A percentile compares a stretch with the other conserved stretches of the same genome.
phyloP scores from a whole-genome alignment of 2,888 invertebrate species.

The Agrypnus murinus region DNA sequence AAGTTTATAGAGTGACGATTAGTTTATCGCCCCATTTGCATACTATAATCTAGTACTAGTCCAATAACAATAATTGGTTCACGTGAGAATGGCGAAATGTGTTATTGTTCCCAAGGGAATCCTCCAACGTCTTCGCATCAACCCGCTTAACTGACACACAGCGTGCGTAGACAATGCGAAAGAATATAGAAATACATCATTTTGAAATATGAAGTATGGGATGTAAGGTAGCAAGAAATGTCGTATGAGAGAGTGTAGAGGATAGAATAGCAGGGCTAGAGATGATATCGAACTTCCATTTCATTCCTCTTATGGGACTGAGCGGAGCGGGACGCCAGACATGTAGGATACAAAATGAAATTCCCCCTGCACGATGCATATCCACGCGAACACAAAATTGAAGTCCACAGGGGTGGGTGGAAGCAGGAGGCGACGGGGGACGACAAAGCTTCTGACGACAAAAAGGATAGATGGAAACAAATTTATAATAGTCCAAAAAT shows the following conservation, averaged over 20 bases:
- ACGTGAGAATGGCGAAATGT: conserved; percentile 52
- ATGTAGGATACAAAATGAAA: conserved; percentile 69
- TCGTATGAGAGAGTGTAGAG: conserved; percentile 55
- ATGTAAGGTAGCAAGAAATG: conserved; percentile 54
- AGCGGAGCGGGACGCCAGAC: conserved; percentile 61
- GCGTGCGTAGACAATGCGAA: conserved; percentile 54
- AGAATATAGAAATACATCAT: conserved; percentile 57
- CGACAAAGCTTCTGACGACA: conserved; percentile 61
- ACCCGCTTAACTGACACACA: conserved; percentile 42
- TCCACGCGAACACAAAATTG: conserved; percentile 67
- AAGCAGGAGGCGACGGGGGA: conserved; percentile 53
- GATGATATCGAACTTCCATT: conserved; percentile 68
- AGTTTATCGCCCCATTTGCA: conserved; percentile 53
- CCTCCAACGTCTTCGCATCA: conserved; percentile 23
- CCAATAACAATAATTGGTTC: conserved; percentile 52
- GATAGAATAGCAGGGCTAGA: conserved; percentile 60
- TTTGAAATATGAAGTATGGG: conserved; percentile 59
- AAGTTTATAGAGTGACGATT: conserved; percentile 50
- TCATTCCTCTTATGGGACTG: conserved; percentile 66
- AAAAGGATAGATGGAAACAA: conserved; percentile 66
- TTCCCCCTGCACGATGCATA: conserved; percentile 66
- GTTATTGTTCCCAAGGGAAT: conserved; percentile 53
- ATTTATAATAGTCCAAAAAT: conserved; percentile 66
- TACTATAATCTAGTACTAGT: conserved; percentile 19
- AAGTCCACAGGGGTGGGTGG: conserved; percentile 65